phyloP scores from a whole-genome alignment of 2,113 vertebrate genomes.

The Sebastes schlegelii region DNA sequence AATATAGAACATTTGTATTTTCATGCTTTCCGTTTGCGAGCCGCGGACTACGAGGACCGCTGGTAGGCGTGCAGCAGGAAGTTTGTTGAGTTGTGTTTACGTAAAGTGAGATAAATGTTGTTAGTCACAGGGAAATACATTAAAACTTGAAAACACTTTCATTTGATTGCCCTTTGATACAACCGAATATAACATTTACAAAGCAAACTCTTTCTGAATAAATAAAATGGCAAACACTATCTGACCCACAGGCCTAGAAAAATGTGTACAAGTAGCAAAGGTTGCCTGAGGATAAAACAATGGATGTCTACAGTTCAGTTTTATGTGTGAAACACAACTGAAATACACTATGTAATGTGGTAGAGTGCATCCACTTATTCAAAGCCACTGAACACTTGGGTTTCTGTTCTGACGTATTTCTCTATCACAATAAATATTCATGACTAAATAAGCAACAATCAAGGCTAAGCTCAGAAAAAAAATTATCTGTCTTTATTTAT shows the following conservation, averaged over 20 bases:
- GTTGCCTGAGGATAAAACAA: neutral
- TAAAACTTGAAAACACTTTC: neutral
- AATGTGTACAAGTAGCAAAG: neutral
- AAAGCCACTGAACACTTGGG: neutral
- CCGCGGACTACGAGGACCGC: neutral
- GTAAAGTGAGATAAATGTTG: neutral
- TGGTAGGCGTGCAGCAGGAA: neutral
- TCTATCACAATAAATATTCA: neutral
- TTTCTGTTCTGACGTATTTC: neutral
- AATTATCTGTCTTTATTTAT: too few relatives aligned
- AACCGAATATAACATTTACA: neutral
- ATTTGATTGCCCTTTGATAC: neutral
- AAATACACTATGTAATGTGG: neutral
- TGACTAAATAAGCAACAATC: too few relatives aligned
- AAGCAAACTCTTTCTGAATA: slow-evolving; percentile 9
- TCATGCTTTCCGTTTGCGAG: neutral
- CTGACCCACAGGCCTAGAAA: slow-evolving; percentile 23
- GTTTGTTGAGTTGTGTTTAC: neutral
- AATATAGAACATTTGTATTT: neutral
- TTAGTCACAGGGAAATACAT: neutral
- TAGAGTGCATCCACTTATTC: neutral
- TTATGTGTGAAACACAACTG: neutral
- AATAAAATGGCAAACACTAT: slow-evolving; percentile 11
- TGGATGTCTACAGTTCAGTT: neutral
- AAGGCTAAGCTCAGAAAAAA: too few relatives aligned